These are phyloP conservation scores for Gryllus longicercus DNA, from an alignment of 2,888 invertebrate species.

Conservation along the genomic window DNA sequence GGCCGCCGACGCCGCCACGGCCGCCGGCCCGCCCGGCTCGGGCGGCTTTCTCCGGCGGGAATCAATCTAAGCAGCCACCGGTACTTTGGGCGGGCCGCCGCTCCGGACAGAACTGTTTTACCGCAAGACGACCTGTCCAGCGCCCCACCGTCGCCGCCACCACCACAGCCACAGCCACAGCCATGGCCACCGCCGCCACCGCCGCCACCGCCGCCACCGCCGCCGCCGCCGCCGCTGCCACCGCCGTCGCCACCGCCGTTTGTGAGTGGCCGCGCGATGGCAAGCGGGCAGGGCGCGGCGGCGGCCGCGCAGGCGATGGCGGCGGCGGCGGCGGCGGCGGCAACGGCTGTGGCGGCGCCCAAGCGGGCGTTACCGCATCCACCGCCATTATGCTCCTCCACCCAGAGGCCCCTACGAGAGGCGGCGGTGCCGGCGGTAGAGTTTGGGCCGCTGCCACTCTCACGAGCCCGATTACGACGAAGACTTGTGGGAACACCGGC, in stretches of 20 bases:
- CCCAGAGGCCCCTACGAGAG: neutral
- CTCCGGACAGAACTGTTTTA: constrained; percentile 17
- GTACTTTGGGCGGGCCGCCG: constrained; percentile 17
- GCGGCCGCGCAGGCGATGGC: neutral
- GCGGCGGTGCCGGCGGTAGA: no score
- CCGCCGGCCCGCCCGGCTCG: neutral
- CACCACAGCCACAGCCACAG: neutral
- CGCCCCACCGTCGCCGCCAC: neutral
- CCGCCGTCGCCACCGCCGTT: neutral
- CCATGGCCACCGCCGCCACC: neutral
- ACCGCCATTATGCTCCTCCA: neutral
- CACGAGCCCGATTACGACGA: neutral
- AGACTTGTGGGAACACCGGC: neutral
- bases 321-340: neutral
- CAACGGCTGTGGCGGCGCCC: neutral
- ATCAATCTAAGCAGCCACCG: constrained; percentile 17
- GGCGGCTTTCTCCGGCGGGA: neutral
- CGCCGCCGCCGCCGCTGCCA: neutral
- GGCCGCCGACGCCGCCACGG: neutral
- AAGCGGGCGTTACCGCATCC: neutral
- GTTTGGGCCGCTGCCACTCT: neutral
- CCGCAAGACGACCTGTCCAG: constrained; percentile 17
- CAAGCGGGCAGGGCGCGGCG: neutral
- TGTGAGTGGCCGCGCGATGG: no score
- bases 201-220: neutral